Base-by-base conservation (phyloP, 2,797 vertebrate genomes). In the Chelon auratus region DNA sequence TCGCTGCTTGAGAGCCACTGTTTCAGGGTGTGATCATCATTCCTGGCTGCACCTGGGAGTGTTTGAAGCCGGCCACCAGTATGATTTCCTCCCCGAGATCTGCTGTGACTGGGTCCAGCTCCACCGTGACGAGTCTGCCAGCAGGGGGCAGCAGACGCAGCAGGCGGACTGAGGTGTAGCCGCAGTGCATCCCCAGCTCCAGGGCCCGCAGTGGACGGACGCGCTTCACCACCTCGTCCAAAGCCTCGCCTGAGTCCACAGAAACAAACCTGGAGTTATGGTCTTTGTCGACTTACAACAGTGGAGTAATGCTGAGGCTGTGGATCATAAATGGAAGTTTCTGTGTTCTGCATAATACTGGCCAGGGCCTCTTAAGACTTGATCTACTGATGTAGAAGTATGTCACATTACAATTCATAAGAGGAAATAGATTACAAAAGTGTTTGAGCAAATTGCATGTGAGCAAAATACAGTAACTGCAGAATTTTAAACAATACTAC, bases 181-280 rank as follows among this genome's bases (percentile, higher is more conserved):
- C 93, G 50, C 93, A 94, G 81, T 93, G 86, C 45, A 71, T 94
- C 13, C 94, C 93, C 58, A 95, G 72, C 75, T 93, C 93, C 72
- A 95, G 72, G 48, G 82, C 87, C 42, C 20, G 4, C 12, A 26
- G 48, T 6, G 92, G 91, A 9, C 24, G 5, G 4, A 85, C 62
- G 0, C 72, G 77, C 76, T 3, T 74, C 69, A 93, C 63, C 66
- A 74, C 87, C 14, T 79, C 76, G 42, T 91, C 88, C 82, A 94
- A 15, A 5, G 77, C 83, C 70, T 82, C 76, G 39, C 86, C 92
- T 93, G 40, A 57, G 42, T 2, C 2, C 2, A 20, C 18, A 4
- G 30, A 0, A 33, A 67, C 22, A 62, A 20, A 6, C 10, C 24
- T 8, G 18, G 3, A 11, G n/a, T 3, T 37, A 22, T 9, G n/a